Evolutionary conservation across 2,113 vertebrate species (phyloP).

Genomic region (Ochotona curzoniae): DNA sequence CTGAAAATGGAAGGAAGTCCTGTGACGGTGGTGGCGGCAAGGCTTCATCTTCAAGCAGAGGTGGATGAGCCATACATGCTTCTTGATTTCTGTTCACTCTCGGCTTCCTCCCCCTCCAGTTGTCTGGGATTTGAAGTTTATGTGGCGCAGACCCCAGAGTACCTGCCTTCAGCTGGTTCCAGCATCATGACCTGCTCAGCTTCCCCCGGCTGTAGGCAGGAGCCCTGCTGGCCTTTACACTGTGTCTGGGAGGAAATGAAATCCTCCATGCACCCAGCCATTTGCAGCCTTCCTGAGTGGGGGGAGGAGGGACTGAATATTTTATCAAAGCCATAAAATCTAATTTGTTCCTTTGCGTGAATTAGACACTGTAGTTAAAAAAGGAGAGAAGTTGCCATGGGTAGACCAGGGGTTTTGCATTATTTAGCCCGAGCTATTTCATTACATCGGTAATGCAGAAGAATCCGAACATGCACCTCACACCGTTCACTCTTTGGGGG

Average conservation of each 20-base stretch:
- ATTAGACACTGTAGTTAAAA: slow-evolving; percentile 81
- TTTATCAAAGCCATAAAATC: slow-evolving; percentile 78
- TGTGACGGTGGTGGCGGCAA: background rate
- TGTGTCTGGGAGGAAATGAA: slow-evolving; percentile 57
- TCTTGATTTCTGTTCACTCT: rapidly evolving
- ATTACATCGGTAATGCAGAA: slow-evolving; percentile 38
- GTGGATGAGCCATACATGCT: rapidly evolving
- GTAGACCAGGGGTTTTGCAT: slow-evolving; percentile 59
- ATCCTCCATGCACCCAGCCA: background rate
- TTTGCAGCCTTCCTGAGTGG: slow-evolving; percentile 64
- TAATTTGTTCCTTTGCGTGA: slow-evolving; percentile 78
- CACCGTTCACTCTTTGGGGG: slow-evolving; percentile 14
- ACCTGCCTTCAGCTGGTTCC: too few species aligned
- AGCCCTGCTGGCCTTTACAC: slow-evolving; percentile 20
- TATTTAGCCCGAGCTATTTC: slow-evolving; percentile 68
- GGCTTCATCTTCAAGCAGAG: background rate
- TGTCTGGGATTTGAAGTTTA: rapidly evolving
- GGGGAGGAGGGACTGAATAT: slow-evolving; percentile 72
- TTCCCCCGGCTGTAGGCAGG: background rate
- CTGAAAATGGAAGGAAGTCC: background rate
- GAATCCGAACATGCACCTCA: slow-evolving; percentile 50
- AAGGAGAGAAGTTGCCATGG: slow-evolving; percentile 76
- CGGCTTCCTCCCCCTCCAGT: too few species aligned
- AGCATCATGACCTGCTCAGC: background rate
- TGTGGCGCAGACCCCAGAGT: rapidly evolving